Evolutionary conservation across 2,797 vertebrate genomes (phyloP).

Genomic region (Poecilia gillii): DNA sequence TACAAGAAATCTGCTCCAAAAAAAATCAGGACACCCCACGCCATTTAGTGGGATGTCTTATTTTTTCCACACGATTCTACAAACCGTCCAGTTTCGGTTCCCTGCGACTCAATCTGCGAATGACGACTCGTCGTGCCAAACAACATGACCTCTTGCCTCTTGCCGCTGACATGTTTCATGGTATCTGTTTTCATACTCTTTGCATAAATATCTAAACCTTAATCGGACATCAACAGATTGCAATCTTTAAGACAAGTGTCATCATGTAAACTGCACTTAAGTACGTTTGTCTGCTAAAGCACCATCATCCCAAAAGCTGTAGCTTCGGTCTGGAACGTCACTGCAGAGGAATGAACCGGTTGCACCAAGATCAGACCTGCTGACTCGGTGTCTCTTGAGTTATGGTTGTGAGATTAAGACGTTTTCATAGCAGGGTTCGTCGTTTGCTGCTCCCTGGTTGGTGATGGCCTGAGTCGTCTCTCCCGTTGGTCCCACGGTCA

Average conservation of each 20-base stretch:
- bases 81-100: neutral
- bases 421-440: conserved; percentile 84
- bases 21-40: neutral
- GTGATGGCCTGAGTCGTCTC: conserved; percentile 65
- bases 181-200: neutral
- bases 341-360: conserved; percentile 16
- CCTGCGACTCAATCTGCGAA: neutral
- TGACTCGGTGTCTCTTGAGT: conserved; percentile 30
- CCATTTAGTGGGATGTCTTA: neutral
- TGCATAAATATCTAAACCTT: neutral
- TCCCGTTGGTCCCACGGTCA: conserved; percentile 69
- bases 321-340: neutral
- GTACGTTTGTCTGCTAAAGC: conserved; percentile 1
- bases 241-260: neutral
- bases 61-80: neutral
- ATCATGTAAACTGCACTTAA: neutral
- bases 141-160: neutral
- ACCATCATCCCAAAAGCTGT: neutral
- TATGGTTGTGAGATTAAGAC: conserved; percentile 69
- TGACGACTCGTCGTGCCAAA: neutral
- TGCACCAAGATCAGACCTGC: conserved; percentile 35
- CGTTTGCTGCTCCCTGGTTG: conserved; percentile 60
- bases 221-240: neutral
- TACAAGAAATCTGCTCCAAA: neutral
- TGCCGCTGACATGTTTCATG: neutral